Conservation (phyloP, 2,888 invertebrate species). For the Pyrrhosoma nymphula region DNA sequence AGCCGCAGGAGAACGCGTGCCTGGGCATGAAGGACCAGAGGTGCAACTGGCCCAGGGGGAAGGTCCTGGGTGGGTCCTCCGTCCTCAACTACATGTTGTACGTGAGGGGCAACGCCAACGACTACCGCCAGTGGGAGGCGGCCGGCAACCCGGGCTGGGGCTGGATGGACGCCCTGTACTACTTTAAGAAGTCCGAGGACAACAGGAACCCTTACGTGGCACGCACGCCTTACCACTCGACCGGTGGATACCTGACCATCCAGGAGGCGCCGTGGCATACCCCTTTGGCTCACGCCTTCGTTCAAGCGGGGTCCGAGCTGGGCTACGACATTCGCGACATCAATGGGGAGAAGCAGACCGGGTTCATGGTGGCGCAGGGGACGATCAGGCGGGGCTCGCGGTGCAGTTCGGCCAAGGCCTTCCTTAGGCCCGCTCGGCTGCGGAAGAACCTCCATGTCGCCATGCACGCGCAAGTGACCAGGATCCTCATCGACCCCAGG, state of each 20-base stretch:
- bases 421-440: slow-evolving; percentile 88
- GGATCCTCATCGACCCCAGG: slow-evolving; percentile 73
- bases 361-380: slow-evolving; percentile 77
- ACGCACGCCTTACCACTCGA: slow-evolving; percentile 88
- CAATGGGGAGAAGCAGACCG: slow-evolving; percentile 91
- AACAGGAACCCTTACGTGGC: slow-evolving; percentile 91
- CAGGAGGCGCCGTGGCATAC: slow-evolving; percentile 93
- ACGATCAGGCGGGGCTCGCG: slow-evolving; percentile 84
- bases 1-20: slow-evolving; percentile 90
- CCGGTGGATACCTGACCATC: slow-evolving; percentile 88
- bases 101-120: slow-evolving; percentile 91
- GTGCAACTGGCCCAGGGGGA: slow-evolving; percentile 95
- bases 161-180: slow-evolving; percentile 87
- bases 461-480: slow-evolving; percentile 88
- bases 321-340: slow-evolving; percentile 93
- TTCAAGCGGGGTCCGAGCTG: slow-evolving; percentile 90
- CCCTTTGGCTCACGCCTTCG: slow-evolving; percentile 89
- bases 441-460: slow-evolving; percentile 92
- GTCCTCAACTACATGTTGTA: slow-evolving; percentile 96
- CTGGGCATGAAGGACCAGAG: slow-evolving; percentile 91
- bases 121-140: slow-evolving; percentile 94
- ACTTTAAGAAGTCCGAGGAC: slow-evolving; percentile 95
- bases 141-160: slow-evolving; percentile 94
- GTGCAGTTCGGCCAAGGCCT: slow-evolving; percentile 94
- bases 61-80: slow-evolving; percentile 93